Conservation (phyloP, 2,113 vertebrate genomes). For the Anguilla japonica region DNA sequence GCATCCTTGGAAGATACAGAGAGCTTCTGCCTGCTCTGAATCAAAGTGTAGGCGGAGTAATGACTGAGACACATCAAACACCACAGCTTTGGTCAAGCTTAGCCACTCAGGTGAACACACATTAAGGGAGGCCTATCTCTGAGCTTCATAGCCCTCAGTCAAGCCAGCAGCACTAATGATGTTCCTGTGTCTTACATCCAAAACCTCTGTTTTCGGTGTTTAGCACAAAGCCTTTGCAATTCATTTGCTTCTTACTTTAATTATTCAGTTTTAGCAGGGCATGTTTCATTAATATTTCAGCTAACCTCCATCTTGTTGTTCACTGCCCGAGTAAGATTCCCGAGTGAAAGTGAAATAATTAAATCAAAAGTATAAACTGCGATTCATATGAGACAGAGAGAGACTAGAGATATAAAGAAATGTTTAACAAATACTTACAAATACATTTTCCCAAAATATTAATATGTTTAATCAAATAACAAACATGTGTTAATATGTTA, state of each 20-base stretch:
- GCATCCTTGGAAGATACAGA: not conserved
- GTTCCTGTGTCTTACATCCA: not conserved
- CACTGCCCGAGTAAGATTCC: not conserved
- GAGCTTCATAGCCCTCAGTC: not conserved
- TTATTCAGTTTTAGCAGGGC: not conserved
- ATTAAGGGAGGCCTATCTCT: constrained; percentile 3
- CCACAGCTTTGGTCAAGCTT: not conserved
- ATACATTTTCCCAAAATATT: too few relatives aligned
- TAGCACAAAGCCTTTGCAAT: not conserved
- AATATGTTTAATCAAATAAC: too few relatives aligned
- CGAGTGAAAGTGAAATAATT: not conserved
- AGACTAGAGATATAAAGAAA: not conserved
- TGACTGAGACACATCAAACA: constrained; percentile 18
- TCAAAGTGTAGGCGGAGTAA: constrained; percentile 1
- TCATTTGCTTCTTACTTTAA: not conserved
- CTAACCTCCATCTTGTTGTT: not conserved
- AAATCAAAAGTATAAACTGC: not conserved
- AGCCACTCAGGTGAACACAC: not conserved
- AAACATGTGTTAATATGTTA: too few relatives aligned
- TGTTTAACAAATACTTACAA: not conserved
- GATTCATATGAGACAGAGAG: not conserved
- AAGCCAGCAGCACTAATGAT: not conserved
- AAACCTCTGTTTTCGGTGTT: not conserved
- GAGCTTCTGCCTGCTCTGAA: not conserved
- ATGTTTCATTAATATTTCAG: constrained; percentile 9